A percentile compares a stretch with the other conserved stretches of the same genome.
phyloP scores from a whole-genome alignment of 2,888 invertebrate genomes.

The Eulithis testata region DNA sequence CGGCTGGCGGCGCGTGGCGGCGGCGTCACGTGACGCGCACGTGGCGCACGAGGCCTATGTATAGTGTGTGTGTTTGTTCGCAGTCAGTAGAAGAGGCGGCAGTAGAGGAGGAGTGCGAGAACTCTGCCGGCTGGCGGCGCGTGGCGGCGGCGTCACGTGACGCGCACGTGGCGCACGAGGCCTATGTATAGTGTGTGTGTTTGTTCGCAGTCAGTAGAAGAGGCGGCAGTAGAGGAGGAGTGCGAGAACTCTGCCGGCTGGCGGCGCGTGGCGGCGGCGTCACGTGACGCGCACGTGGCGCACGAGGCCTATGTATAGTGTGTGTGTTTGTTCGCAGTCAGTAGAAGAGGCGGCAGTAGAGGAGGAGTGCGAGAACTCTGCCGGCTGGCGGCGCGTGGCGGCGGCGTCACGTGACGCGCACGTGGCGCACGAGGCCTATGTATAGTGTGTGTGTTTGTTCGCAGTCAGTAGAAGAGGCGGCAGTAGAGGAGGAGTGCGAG shows the following conservation, averaged over 20 bases:
- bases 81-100: slow-evolving; percentile 18
- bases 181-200: too few species aligned
- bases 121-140: slow-evolving; percentile 55
- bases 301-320: too few species aligned
- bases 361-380: slow-evolving; percentile 41
- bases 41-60: slow-evolving; percentile 96
- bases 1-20: slow-evolving; percentile 59
- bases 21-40: slow-evolving; percentile 54
- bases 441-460: too few species aligned
- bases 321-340: slow-evolving; percentile 8
- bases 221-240: slow-evolving; percentile 37
- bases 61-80: too few species aligned
- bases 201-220: slow-evolving; percentile 14
- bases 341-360: slow-evolving; percentile 30
- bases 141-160: slow-evolving; percentile 50
- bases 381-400: slow-evolving; percentile 59
- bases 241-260: slow-evolving; percentile 50
- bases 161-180: slow-evolving; percentile 91
- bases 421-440: slow-evolving; percentile 95
- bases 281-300: slow-evolving; percentile 75
- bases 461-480: slow-evolving; percentile 18
- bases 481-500: slow-evolving; percentile 43
- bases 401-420: slow-evolving; percentile 53
- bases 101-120: slow-evolving; percentile 44
- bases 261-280: slow-evolving; percentile 53